Percentiles rank a stretch among this genome's conserved stretches.
Evolutionary conservation across 2,888 invertebrate species (phyloP).

Genomic region (Pandemis corylana): DNA sequence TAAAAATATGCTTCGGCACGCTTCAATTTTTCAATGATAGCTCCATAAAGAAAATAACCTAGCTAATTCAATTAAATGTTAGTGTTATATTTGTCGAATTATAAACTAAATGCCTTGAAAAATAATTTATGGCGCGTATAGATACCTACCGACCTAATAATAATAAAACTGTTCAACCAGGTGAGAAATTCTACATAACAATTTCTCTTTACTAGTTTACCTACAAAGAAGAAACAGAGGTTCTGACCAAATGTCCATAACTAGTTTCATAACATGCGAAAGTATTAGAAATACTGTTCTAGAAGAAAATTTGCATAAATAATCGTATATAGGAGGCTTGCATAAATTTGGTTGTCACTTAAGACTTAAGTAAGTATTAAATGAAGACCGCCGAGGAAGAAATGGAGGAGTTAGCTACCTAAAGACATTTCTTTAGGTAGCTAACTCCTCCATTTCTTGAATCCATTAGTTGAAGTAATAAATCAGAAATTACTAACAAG

Average conservation of each 20-base stretch:
- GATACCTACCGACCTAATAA: neutral
- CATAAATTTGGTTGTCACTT: neutral
- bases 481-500: neutral
- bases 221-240: neutral
- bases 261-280: conserved; percentile 27
- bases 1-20: neutral
- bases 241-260: neutral
- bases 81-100: neutral
- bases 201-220: conserved; percentile 9
- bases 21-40: conserved; percentile 13
- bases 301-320: conserved; percentile 20
- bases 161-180: conserved; percentile 3
- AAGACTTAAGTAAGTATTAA: neutral
- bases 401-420: neutral
- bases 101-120: neutral
- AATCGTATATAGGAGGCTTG: neutral
- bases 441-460: too few relatives aligned
- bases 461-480: neutral
- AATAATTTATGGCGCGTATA: neutral
- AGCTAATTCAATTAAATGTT: neutral
- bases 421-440: too few relatives aligned
- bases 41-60: conserved; percentile 1
- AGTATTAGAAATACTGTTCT: conserved; percentile 25
- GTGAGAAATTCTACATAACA: conserved; percentile 5
- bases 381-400: neutral